Percentiles rank a stretch among this genome's conserved stretches.
These are phyloP conservation scores for Halocynthia roretzi DNA, from an alignment of 23 tunicate genomes.

Conservation along the genomic window DNA sequence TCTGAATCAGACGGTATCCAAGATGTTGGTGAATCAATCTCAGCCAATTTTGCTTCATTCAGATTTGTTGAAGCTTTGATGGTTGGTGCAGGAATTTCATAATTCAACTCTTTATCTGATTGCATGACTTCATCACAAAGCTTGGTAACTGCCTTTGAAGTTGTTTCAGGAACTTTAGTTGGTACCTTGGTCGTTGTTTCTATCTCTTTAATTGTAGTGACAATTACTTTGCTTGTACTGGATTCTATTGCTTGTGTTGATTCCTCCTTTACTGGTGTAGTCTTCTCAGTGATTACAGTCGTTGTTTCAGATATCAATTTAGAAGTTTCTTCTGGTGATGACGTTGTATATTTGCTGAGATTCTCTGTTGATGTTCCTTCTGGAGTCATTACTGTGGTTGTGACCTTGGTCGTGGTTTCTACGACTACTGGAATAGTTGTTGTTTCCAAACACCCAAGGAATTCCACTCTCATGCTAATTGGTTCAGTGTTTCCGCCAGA, in stretches of 20 bases:
- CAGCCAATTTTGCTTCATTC: neutral
- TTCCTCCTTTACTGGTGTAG: constrained; percentile 35
- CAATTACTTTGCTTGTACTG: neutral
- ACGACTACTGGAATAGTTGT: constrained; percentile 37
- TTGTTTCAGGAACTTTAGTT: constrained; percentile 6
- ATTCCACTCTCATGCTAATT: constrained; percentile 38
- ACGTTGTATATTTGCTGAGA: neutral
- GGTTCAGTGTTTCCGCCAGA: neutral
- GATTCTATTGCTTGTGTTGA: neutral
- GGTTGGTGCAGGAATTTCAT: neutral
- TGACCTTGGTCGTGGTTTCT: constrained; percentile 46
- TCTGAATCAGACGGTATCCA: neutral
- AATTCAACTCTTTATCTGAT: neutral
- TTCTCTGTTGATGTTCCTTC: neutral
- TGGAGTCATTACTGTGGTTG: neutral
- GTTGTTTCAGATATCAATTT: constrained; percentile 32
- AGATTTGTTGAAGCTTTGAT: neutral
- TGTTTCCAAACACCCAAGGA: constrained; percentile 36
- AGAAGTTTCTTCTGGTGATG: neutral
- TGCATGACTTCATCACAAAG: constrained; percentile 12
- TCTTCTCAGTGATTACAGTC: constrained; percentile 41
- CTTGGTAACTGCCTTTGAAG: constrained; percentile 9
- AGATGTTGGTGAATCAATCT: no score
- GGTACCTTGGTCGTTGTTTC: constrained; percentile 1
- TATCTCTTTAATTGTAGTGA: neutral